phyloP scores from a whole-genome alignment of 2,113 vertebrate genomes.

The Entomyzon cyanotis region DNA sequence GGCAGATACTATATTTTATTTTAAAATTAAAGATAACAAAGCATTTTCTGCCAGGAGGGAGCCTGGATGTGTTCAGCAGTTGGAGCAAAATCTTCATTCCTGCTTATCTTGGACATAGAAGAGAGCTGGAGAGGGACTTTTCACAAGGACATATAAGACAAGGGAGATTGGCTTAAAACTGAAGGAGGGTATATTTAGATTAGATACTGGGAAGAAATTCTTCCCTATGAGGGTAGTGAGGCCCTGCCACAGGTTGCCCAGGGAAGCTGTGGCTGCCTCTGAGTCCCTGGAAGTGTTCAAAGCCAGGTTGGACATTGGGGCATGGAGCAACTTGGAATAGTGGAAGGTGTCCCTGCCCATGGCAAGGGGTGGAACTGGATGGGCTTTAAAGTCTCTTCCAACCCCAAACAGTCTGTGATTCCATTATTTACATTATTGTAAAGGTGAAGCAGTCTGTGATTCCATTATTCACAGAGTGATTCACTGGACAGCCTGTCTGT shows the following conservation, averaged over 20 bases:
- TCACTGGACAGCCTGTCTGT: neutral
- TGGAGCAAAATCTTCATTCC: neutral
- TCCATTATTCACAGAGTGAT: neutral
- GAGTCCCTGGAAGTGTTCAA: neutral
- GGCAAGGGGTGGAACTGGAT: neutral
- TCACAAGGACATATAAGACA: neutral
- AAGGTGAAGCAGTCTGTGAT: neutral
- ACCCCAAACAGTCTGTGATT: neutral
- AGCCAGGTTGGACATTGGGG: rapidly evolving
- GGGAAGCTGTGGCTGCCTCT: neutral
- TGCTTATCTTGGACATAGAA: neutral
- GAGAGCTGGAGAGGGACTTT: neutral
- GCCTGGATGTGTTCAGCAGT: neutral
- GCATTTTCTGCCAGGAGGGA: neutral
- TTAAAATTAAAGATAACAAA: neutral
- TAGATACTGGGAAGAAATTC: neutral
- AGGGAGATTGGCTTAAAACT: neutral
- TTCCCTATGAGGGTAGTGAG: neutral
- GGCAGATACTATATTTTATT: neutral
- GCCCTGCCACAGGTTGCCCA: neutral
- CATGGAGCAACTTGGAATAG: rapidly evolving
- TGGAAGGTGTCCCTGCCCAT: neutral
- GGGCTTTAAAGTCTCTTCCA: neutral
- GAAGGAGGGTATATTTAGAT: neutral
- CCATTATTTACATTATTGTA: neutral